Percentiles rank a stretch among this genome's conserved stretches.
These are phyloP conservation scores for Aradus depressus DNA, from an alignment of 2,888 invertebrate species.

Conservation along the genomic window DNA sequence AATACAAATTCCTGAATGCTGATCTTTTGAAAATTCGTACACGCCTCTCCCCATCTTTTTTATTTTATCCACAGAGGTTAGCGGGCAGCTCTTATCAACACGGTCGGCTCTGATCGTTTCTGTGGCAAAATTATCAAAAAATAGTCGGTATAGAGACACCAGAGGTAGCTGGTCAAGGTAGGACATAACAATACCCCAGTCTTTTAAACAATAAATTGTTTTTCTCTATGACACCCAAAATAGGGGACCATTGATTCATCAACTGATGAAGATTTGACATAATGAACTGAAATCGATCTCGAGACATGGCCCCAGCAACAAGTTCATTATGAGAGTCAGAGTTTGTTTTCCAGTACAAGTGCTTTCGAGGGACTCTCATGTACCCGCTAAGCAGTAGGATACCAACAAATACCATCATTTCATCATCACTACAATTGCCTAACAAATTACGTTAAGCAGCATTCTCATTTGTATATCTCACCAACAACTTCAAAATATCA, in stretches of 20 bases:
- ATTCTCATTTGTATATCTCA: slow-evolving; percentile 22
- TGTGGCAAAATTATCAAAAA: slow-evolving; percentile 6
- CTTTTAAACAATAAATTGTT: slow-evolving; percentile 14
- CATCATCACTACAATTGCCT: slow-evolving; percentile 14
- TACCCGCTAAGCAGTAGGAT: slow-evolving; percentile 18
- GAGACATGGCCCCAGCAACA: slow-evolving; percentile 5
- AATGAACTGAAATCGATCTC: slow-evolving; percentile 8
- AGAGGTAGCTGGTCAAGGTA: neutral
- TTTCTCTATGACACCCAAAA: slow-evolving; percentile 2
- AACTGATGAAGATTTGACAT: slow-evolving; percentile 12
- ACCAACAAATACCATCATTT: slow-evolving; percentile 18
- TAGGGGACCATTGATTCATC: slow-evolving; percentile 10
- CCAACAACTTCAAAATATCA: slow-evolving; percentile 1
- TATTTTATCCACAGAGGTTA: no score
- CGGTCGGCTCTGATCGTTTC: no score
- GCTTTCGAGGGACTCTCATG: neutral
- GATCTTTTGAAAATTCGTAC: neutral
- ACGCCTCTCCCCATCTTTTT: no score
- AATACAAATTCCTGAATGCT: slow-evolving; percentile 1
- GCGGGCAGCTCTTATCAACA: no score
- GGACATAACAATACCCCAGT: slow-evolving; percentile 9
- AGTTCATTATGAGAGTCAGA: slow-evolving; percentile 7
- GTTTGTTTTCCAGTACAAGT: slow-evolving; percentile 12
- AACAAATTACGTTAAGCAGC: slow-evolving; percentile 20
- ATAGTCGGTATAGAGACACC: neutral